Percentiles rank a stretch among this genome's conserved stretches.
Evolutionary conservation across 2,113 vertebrate species (phyloP).

Genomic region (Misgurnus mizolepis): DNA sequence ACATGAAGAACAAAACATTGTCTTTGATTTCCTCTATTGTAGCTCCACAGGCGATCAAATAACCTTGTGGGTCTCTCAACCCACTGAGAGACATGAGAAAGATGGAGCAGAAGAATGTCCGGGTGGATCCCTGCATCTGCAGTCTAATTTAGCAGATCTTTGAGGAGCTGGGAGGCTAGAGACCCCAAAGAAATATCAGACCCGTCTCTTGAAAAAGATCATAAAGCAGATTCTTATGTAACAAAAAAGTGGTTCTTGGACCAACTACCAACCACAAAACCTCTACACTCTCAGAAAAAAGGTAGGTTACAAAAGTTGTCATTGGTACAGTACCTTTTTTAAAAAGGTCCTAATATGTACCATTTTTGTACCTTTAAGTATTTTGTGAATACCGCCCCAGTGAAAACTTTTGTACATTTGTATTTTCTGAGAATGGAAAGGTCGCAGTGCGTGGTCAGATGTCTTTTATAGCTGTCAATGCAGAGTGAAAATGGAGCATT

Average conservation of each 20-base stretch:
- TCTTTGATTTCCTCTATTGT: constrained; percentile 30
- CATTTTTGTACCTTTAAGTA: no score
- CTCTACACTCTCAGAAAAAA: no score
- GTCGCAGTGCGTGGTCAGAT: constrained; percentile 38
- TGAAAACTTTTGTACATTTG: constrained; percentile 26
- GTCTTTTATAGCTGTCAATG: neutral
- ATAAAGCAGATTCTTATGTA: no score
- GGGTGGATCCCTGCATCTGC: neutral
- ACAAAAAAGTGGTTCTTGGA: no score
- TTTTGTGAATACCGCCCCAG: neutral
- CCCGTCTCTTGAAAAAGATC: no score
- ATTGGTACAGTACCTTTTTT: no score
- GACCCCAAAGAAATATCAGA: no score
- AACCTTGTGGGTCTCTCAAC: neutral
- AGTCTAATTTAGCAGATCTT: neutral
- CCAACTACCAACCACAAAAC: no score
- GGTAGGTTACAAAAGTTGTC: no score
- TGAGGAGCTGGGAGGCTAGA: no score
- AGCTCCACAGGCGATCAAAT: constrained; percentile 13
- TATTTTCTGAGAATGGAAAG: no score
- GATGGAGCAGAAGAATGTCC: neutral
- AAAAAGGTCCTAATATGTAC: no score
- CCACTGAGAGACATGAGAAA: constrained; percentile 54
- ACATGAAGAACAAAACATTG: neutral
- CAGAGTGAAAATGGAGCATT: neutral